Conservation (phyloP, 1,140 invertebrate species). For the Drosophila pallidifrons region DNA sequence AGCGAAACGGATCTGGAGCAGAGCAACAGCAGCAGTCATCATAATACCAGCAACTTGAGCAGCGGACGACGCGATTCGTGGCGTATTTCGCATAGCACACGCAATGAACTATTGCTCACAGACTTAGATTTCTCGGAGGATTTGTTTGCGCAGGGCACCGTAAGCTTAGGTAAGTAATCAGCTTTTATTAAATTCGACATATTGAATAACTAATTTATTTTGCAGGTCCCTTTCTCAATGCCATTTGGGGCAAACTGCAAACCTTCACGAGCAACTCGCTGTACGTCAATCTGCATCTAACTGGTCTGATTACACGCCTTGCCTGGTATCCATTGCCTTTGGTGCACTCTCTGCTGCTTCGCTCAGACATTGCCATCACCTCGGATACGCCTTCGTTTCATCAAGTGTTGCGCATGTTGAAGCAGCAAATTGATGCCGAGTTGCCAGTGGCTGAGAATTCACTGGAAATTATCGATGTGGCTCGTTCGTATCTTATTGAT, state of each 20-base stretch:
- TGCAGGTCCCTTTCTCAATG: slow-evolving; percentile 93
- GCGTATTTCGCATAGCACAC: slow-evolving; percentile 83
- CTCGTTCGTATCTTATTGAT: slow-evolving; percentile 90
- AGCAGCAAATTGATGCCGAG: slow-evolving; percentile 93
- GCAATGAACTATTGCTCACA: slow-evolving; percentile 71
- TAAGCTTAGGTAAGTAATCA: slow-evolving; percentile 75
- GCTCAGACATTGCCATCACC: slow-evolving; percentile 94
- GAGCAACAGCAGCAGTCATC: slow-evolving; percentile 43
- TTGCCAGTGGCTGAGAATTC: slow-evolving; percentile 90
- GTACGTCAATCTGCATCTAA: slow-evolving; percentile 94
- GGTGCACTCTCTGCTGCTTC: slow-evolving; percentile 94
- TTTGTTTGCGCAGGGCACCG: slow-evolving; percentile 85
- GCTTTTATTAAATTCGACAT: neutral
- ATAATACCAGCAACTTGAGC: slow-evolving; percentile 46
- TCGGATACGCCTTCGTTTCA: slow-evolving; percentile 95
- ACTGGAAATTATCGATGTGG: slow-evolving; percentile 89
- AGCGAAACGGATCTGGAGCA: slow-evolving; percentile 58
- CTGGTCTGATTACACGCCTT: slow-evolving; percentile 93
- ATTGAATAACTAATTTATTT: neutral
- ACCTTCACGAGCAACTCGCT: slow-evolving; percentile 94
- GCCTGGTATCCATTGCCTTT: slow-evolving; percentile 95
- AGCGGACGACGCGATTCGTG: slow-evolving; percentile 72
- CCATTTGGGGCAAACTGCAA: slow-evolving; percentile 93
- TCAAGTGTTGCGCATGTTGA: slow-evolving; percentile 94
- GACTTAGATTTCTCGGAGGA: slow-evolving; percentile 85